Evolutionary conservation across 92 coral and sea anemone genomes (phyloP), one percentile per base, ranked within the genome.

Genomic region (Porites rus): DNA sequence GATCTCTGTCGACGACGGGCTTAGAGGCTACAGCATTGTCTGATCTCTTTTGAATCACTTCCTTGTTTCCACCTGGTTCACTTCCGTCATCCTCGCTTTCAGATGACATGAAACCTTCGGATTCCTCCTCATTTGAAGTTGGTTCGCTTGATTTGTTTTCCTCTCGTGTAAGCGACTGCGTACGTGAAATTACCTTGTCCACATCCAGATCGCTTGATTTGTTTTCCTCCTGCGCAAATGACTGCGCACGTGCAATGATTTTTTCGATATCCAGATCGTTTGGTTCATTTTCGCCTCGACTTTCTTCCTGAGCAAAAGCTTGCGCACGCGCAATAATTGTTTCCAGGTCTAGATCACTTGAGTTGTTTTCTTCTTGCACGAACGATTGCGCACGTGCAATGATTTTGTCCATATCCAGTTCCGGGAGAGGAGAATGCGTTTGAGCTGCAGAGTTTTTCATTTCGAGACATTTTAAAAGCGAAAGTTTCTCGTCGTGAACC

Each of bases 401-500:
- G 21, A 92, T 78, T 63, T 81, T 76, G 65, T 87, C 83, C 22
- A 93, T 77, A 60, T 89, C 91, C 1, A 80, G 90, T 6, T 74
- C 46, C 6, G 95, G 77, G 6, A 93, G 58, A 1, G 90, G 88
- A 13, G 93, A 83, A n/a, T 86, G 63, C 1, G 96, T 74, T 59
- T 71, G 77, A 18, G 77, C 62, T 10, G 81, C 86, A 54, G 84
- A 25, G 65, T 90, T 92, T 75, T 75, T 85, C 88, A 94, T 84
- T 71, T 92, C 96, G 71, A 94, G 92, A 53, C 98, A 94, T 31
- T 82, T 83, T 46, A 94, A 84, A 60, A 94, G 90, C 31, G 98
- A 94, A 4, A 88, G 94, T 56, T 94, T 94, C 65, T 94, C 98
- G 54, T 93, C 92, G 76, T 94, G 94, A 51, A 91, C 89, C 83